Conservation (phyloP, 2,797 vertebrate genomes). For the Sciurus carolinensis region DNA sequence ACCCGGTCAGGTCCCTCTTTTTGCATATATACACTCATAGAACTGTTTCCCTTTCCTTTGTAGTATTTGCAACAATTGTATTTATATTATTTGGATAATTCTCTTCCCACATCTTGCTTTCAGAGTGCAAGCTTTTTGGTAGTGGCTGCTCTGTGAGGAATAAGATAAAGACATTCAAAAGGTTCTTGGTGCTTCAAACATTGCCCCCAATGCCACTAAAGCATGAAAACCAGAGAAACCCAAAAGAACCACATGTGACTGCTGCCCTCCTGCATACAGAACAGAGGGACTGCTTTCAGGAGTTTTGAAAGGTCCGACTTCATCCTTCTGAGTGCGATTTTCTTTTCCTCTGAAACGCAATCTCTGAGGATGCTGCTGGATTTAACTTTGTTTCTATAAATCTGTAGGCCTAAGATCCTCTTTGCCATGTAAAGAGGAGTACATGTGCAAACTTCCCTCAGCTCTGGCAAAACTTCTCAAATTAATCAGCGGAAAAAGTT, state of each 20-base stretch:
- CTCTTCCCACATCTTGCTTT: background rate
- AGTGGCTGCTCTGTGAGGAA: background rate
- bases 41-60: background rate
- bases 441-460: background rate
- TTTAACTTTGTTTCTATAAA: slow-evolving; percentile 44
- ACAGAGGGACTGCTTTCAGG: background rate
- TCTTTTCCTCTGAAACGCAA: background rate
- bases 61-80: background rate
- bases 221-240: slow-evolving; percentile 5
- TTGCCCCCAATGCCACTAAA: background rate
- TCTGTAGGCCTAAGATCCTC: background rate
- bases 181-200: background rate
- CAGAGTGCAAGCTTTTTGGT: background rate
- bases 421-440: background rate
- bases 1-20: background rate
- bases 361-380: slow-evolving; percentile 33
- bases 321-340: background rate
- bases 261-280: background rate
- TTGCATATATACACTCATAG: background rate
- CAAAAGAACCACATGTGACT: background rate
- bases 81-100: background rate
- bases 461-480: background rate
- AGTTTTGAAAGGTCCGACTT: background rate
- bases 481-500: slow-evolving; percentile 10
- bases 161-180: slow-evolving; percentile 51